Conservation (phyloP, 2,888 invertebrate species). For the Caenorhabditis sp. region DNA sequence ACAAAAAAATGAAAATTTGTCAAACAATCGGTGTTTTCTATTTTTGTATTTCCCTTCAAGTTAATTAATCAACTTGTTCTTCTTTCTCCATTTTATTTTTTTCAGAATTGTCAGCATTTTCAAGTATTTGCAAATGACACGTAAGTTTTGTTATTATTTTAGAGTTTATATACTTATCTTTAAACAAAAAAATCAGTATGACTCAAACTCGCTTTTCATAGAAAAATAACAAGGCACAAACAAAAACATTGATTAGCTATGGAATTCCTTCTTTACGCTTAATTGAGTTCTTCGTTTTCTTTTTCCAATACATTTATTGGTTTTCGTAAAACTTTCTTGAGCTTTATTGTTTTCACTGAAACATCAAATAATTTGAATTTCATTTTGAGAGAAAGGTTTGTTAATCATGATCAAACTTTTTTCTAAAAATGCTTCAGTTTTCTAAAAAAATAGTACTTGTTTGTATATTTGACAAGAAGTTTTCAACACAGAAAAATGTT, state of each 20-base stretch:
- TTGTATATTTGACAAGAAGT: too few species aligned
- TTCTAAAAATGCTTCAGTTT: too few species aligned
- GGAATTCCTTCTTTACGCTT: neutral
- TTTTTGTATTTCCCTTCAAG: constrained; percentile 3
- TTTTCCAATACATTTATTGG: too few species aligned
- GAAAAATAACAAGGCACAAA: neutral
- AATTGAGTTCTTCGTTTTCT: neutral
- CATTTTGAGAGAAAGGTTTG: too few species aligned
- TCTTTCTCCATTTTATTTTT: neutral
- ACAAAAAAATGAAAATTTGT: neutral
- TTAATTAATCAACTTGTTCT: neutral
- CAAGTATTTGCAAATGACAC: constrained; percentile 16
- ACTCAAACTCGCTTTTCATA: neutral
- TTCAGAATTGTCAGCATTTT: neutral
- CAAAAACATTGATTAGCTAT: neutral
- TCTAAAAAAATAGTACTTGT: too few species aligned
- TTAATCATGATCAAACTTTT: too few species aligned
- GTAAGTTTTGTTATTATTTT: neutral
- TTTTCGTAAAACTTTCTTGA: too few species aligned
- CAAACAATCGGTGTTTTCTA: neutral
- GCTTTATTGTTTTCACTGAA: too few species aligned
- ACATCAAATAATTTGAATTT: too few species aligned
- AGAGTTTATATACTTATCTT: neutral
- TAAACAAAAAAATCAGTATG: neutral
- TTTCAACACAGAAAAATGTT: too few species aligned